Conservation (phyloP, 2,888 invertebrate genomes). For the Prosapia bicincta region DNA sequence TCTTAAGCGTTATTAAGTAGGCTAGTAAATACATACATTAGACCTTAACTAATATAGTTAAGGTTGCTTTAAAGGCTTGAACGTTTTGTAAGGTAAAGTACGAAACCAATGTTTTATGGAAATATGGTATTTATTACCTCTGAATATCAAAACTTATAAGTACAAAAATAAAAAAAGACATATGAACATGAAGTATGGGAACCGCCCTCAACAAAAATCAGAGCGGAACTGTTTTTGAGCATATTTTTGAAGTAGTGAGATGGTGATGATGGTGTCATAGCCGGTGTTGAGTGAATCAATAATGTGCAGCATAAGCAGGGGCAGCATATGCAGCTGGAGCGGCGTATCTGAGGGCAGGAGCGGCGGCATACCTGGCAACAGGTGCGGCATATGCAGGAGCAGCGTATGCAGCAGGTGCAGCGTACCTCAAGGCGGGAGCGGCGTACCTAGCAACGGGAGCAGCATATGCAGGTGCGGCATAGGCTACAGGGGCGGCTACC, state of each 20-base stretch:
- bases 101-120: not conserved
- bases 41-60: too few relatives aligned
- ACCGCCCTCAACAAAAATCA: too few relatives aligned
- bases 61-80: too few relatives aligned
- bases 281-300: not conserved
- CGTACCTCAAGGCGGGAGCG: conserved; percentile 6
- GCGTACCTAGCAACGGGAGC: not conserved
- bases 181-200: too few relatives aligned
- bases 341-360: conserved; percentile 11
- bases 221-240: too few relatives aligned
- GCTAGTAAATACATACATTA: too few relatives aligned
- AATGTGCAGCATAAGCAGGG: not conserved
- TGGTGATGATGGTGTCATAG: too few relatives aligned
- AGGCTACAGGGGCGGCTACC: too few relatives aligned
- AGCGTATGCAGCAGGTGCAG: conserved; percentile 17
- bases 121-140: not conserved
- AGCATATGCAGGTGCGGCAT: conserved; percentile 19
- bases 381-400: not conserved
- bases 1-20: too few relatives aligned
- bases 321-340: not conserved
- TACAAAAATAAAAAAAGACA: not conserved
- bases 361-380: not conserved
- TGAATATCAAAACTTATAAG: not conserved
- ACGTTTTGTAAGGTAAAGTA: too few relatives aligned
- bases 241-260: too few relatives aligned